A percentile compares a stretch with the other conserved stretches of the same genome.
Conservation (phyloP, 2,113 vertebrate genomes). For the Sardina pilchardus region DNA sequence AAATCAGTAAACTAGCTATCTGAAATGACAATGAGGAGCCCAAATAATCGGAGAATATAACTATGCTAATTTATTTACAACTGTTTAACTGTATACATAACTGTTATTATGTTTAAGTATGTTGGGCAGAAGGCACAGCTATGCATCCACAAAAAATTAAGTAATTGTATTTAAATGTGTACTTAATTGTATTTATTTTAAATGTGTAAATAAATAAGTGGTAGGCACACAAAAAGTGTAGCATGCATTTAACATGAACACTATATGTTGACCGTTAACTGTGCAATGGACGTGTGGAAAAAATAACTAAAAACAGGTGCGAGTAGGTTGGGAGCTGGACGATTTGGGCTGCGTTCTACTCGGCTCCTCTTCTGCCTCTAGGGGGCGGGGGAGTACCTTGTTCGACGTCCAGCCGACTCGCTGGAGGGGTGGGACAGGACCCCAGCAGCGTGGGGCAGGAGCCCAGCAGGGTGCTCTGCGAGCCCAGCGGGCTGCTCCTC, state of each 20-base stretch:
- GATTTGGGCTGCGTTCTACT: neutral
- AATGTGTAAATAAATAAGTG: too few species aligned
- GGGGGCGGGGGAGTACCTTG: constrained; percentile 77
- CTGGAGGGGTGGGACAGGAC: constrained; percentile 61
- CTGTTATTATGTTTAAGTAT: neutral
- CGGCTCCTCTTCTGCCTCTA: neutral
- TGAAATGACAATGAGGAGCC: too few species aligned
- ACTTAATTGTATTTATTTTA: too few species aligned
- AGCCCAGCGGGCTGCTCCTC: constrained; percentile 61
- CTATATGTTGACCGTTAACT: neutral
- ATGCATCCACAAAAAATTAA: too few species aligned
- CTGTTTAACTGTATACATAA: neutral
- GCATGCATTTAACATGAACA: neutral
- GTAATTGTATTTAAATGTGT: too few species aligned
- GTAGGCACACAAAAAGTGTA: neutral
- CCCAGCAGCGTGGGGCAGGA: constrained; percentile 56
- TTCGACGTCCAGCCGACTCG: constrained; percentile 76
- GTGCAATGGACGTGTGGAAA: neutral
- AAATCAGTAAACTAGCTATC: too few species aligned
- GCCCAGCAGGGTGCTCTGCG: constrained; percentile 56
- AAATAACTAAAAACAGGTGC: neutral
- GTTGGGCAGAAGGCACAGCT: too few species aligned
- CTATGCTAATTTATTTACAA: neutral
- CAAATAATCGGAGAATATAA: too few species aligned
- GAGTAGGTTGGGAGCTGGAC: constrained; percentile 29